Evolutionary conservation across 37 sponge, comb jelly and placozoan species (phyloP).

Genomic region (Tethya wilhelma): DNA sequence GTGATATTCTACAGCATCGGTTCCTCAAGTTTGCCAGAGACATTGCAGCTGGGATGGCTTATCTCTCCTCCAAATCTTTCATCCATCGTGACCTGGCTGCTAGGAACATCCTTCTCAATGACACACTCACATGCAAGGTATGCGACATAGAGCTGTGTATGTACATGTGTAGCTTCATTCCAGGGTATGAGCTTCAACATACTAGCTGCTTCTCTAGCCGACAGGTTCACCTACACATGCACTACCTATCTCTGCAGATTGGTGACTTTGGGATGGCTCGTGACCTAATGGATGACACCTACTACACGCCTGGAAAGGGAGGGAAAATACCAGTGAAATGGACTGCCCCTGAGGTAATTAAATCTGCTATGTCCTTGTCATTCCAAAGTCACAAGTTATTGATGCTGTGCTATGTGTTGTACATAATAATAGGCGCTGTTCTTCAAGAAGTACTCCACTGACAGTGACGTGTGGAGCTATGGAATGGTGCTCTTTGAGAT

Average conservation of each 20-base stretch:
- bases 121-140: conserved; percentile 65
- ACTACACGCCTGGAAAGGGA: conserved; percentile 43
- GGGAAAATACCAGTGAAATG: conserved; percentile 68
- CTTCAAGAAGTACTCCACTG: conserved; percentile 30
- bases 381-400: background rate
- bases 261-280: conserved; percentile 84
- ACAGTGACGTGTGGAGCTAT: conserved; percentile 78
- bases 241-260: no score
- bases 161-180: no score
- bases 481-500: conserved; percentile 68
- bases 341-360: conserved; percentile 71
- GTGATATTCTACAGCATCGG: no score
- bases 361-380: background rate
- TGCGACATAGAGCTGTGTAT: no score
- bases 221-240: no score
- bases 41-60: conserved; percentile 59
- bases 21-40: conserved; percentile 58
- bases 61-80: conserved; percentile 48
- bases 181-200: no score
- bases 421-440: conserved; percentile 20
- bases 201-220: no score
- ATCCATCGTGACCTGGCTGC: conserved; percentile 66
- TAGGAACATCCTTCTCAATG: conserved; percentile 52
- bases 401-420: background rate
- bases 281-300: conserved; percentile 33